A percentile compares a stretch with the other conserved stretches of the same genome.
Evolutionary conservation across 2,888 invertebrate genomes (phyloP).

Genomic region (Nephrocerus scutellatus): DNA sequence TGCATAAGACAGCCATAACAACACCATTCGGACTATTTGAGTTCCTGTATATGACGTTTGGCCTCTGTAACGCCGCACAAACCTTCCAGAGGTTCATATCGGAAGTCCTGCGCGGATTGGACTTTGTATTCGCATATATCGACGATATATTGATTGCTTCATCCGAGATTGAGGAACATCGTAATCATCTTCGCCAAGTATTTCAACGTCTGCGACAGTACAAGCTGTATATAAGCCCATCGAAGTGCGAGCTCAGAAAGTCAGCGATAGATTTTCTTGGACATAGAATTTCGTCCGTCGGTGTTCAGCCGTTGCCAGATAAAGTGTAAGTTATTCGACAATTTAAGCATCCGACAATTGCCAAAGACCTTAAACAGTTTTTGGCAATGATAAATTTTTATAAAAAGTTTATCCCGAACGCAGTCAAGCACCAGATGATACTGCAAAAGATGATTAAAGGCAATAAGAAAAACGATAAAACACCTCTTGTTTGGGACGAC

Average conservation of each 20-base stretch:
- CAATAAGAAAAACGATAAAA: too few species aligned
- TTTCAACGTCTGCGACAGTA: conserved; percentile 21
- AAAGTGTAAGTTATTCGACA: too few species aligned
- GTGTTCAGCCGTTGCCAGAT: too few species aligned
- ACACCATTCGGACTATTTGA: conserved; percentile 39
- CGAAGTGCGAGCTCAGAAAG: conserved; percentile 12
- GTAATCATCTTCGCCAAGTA: conserved; percentile 19
- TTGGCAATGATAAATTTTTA: too few species aligned
- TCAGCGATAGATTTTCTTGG: conserved; percentile 9
- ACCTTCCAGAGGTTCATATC: conserved; percentile 38
- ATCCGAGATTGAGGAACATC: conserved; percentile 18
- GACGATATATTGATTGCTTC: conserved; percentile 31
- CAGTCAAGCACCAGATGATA: too few species aligned
- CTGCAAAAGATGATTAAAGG: too few species aligned
- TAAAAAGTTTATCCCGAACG: too few species aligned
- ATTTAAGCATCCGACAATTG: too few species aligned
- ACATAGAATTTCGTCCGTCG: too few species aligned
- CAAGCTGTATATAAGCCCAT: conserved; percentile 22
- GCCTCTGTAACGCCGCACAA: conserved; percentile 36
- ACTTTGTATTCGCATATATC: conserved; percentile 26
- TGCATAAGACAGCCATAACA: conserved; percentile 31
- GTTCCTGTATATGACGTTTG: conserved; percentile 34
- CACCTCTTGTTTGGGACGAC: too few species aligned
- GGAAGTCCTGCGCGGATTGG: conserved; percentile 24
- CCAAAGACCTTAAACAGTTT: too few species aligned